phyloP scores from a whole-genome alignment of 92 coral and sea anemone genomes.

The Metridium senile region DNA sequence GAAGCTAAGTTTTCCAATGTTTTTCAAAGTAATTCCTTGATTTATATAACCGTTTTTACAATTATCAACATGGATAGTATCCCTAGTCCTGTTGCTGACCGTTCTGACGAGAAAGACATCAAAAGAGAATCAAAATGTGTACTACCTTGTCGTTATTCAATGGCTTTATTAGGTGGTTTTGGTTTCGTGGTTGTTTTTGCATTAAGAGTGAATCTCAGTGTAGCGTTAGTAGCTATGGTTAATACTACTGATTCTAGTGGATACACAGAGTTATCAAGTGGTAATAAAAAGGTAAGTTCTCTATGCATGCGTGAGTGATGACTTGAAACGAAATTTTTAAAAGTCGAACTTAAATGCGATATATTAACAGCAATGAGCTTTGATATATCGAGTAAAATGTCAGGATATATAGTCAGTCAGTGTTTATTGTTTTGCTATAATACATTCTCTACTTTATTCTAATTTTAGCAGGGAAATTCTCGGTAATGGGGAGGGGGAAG shows the following conservation, averaged over 20 bases:
- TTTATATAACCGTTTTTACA: background rate
- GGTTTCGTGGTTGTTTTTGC: conserved; percentile 87
- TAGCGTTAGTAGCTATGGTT: conserved; percentile 96
- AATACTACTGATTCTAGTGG: conserved; percentile 69
- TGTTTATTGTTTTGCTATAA: too few relatives aligned
- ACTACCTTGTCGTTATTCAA: conserved; percentile 64
- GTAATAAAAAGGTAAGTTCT: background rate
- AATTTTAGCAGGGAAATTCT: too few relatives aligned
- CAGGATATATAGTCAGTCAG: too few relatives aligned
- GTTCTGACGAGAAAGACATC: background rate
- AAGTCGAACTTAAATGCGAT: too few relatives aligned
- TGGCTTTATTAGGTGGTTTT: conserved; percentile 61
- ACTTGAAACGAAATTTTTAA: too few relatives aligned
- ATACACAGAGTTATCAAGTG: background rate
- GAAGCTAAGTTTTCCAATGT: too few relatives aligned
- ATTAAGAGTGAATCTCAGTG: conserved; percentile 88
- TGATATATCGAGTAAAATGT: too few relatives aligned
- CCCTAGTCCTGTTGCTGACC: background rate
- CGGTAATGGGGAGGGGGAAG: too few relatives aligned
- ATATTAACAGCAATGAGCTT: too few relatives aligned
- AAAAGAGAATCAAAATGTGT: background rate
- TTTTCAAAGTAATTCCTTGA: background rate
- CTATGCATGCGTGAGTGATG: too few relatives aligned
- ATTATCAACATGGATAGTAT: background rate
- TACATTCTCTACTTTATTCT: too few relatives aligned